Evolutionary conservation across 2,797 vertebrate genomes (phyloP).

Genomic region (Lutjanus argentimaculatus): DNA sequence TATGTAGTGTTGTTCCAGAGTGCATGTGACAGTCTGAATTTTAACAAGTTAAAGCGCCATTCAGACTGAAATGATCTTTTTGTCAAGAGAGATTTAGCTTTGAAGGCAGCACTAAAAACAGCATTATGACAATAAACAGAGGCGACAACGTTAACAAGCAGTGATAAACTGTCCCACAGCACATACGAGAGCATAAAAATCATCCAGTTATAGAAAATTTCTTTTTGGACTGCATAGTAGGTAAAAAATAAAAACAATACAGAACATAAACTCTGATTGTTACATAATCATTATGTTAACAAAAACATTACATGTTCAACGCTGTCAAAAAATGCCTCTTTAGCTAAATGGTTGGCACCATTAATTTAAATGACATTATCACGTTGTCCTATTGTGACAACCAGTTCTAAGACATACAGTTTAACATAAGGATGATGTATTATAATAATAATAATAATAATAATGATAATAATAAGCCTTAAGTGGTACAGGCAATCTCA

Average conservation of each 20-base stretch:
- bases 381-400: neutral
- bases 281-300: neutral
- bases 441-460: no score
- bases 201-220: neutral
- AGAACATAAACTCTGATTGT: neutral
- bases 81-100: neutral
- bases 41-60: neutral
- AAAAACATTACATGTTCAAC: neutral
- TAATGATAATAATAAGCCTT: neutral
- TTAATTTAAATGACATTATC: neutral
- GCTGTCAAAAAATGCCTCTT: neutral
- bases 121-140: neutral
- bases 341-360: neutral
- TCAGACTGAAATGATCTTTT: neutral
- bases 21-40: neutral
- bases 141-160: neutral
- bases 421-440: neutral
- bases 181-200: neutral
- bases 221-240: neutral
- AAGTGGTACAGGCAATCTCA: conserved; percentile 38
- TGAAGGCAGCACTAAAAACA: neutral
- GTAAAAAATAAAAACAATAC: neutral
- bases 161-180: neutral
- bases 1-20: neutral
- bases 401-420: neutral